Base-by-base conservation (phyloP, 2,797 vertebrate genomes). In the Platyrinchus mystaceus region DNA sequence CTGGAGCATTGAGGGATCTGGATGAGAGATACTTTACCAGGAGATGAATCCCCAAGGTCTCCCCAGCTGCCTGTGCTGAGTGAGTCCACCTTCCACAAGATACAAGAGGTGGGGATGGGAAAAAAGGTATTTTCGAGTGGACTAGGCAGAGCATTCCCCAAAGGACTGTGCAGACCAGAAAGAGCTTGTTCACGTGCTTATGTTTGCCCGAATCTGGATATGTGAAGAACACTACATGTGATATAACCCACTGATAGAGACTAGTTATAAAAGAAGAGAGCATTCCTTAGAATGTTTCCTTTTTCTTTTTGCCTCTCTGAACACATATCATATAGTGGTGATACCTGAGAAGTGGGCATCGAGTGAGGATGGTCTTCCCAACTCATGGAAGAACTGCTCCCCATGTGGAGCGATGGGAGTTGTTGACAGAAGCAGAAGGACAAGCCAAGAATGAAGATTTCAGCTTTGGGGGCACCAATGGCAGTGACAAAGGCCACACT, bases 11-110 rank as follows among this genome's bases (percentile, higher is more conserved):
- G 84, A 64, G 63, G 77, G 58, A 50, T 60, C 32, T 56, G 64
- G 55, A 27, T 62, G 86, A 91, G 64, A 81, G 63, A 60, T 94
- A 58, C 50, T 84, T 96, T 93, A 73, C 76, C 71, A 55, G 26
- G 2, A 96, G 28, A 56, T 86, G 60, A 89, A 63, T 90, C 88
- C 74, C 58, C 55, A 82, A 44, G 73, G 60, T 70, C 53, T 85
- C n/a, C 49, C 78, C 66, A 91, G 64, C 36, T 69, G 66, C 49
- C 37, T 50, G 18, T 75, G 69, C 62, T 90, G 79, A 95, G 41
- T 70, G 77, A 96, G 44, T 75, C 64, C 56, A 68, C 3, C 15
- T 26, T 89, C 36, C 56, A 70, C 52, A 87, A 68, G n/a, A 70
- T 24, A 21, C 23, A 59, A 53, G 34, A 89, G 32, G 6, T 66